A percentile compares a stretch with the other conserved stretches of the same genome.
These are phyloP conservation scores for Chrysopilus asiliformis DNA, from an alignment of 2,888 invertebrate species.

Conservation along the genomic window DNA sequence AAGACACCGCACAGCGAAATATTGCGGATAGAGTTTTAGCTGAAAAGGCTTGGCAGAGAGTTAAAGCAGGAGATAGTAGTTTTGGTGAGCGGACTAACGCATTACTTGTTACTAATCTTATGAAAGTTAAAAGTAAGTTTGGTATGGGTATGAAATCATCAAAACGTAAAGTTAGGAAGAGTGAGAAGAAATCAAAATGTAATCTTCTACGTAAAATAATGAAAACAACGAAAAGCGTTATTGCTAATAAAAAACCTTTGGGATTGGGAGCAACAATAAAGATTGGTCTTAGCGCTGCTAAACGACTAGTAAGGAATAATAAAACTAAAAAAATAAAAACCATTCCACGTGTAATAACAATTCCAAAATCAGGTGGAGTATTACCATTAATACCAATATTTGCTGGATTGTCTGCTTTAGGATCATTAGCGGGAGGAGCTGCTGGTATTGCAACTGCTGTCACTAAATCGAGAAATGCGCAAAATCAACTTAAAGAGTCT, in stretches of 20 bases:
- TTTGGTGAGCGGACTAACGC: too few relatives aligned
- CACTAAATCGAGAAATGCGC: conserved; percentile 23
- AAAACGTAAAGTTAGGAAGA: conserved; percentile 7
- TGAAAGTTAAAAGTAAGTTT: too few relatives aligned
- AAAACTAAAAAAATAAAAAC: conserved; percentile 8
- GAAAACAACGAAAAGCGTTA: conserved; percentile 8
- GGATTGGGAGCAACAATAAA: conserved; percentile 10
- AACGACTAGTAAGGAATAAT: conserved; percentile 2
- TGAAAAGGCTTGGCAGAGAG: conserved; percentile 12
- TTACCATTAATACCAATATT: too few relatives aligned
- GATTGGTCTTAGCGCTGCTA: conserved; percentile 10
- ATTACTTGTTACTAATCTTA: too few relatives aligned
- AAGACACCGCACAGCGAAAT: too few relatives aligned
- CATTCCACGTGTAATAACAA: conserved; percentile 21
- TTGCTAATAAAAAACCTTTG: too few relatives aligned
- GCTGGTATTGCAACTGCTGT: conserved; percentile 26
- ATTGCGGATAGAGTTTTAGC: too few relatives aligned
- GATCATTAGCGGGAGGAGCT: conserved; percentile 26
- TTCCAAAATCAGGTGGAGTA: conserved; percentile 27
- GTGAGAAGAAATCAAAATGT: conserved; percentile 8
- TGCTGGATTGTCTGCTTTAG: conserved; percentile 25
- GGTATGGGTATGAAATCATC: conserved; percentile 13
- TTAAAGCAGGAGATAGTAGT: too few relatives aligned
- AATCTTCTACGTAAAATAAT: conserved; percentile 1
- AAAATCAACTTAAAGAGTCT: conserved; percentile 22